Conservation (phyloP, 2,797 vertebrate species). For the Clarias fuscus region DNA sequence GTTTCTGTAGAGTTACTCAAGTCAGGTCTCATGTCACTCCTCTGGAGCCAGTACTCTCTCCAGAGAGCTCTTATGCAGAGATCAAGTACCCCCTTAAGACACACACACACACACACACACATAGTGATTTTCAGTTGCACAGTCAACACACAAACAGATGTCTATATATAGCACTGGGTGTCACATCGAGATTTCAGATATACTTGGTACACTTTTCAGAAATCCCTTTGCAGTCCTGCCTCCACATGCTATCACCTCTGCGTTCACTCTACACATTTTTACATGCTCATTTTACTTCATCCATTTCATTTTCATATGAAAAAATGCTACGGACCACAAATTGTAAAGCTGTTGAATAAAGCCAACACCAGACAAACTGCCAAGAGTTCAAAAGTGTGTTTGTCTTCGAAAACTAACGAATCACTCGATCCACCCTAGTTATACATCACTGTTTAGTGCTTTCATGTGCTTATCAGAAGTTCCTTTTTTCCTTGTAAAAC, state of each 20-base stretch:
- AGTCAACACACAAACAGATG: constrained; percentile 14
- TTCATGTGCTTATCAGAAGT: constrained; percentile 2
- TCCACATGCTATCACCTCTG: constrained; percentile 1
- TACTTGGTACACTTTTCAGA: background rate
- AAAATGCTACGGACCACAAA: background rate
- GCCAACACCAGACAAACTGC: background rate
- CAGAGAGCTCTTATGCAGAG: constrained; percentile 17
- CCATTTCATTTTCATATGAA: background rate
- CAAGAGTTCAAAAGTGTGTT: background rate
- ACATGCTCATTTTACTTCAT: no score
- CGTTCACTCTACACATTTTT: background rate
- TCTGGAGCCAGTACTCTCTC: constrained; percentile 11
- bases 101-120: constrained; percentile 15
- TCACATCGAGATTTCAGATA: constrained; percentile 25
- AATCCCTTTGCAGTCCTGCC: background rate
- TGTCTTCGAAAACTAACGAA: constrained; percentile 17
- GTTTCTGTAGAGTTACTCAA: constrained; percentile 53
- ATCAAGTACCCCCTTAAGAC: constrained; percentile 15
- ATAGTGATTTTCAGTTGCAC: background rate
- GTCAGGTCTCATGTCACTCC: constrained; percentile 18
- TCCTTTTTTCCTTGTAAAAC: constrained; percentile 5
- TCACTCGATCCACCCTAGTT: constrained; percentile 9
- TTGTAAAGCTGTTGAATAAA: background rate
- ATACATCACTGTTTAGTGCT: background rate
- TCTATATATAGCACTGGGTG: constrained; percentile 8